phyloP scores from a whole-genome alignment of 1,140 invertebrate species.

The Latrodectus geometricus region DNA sequence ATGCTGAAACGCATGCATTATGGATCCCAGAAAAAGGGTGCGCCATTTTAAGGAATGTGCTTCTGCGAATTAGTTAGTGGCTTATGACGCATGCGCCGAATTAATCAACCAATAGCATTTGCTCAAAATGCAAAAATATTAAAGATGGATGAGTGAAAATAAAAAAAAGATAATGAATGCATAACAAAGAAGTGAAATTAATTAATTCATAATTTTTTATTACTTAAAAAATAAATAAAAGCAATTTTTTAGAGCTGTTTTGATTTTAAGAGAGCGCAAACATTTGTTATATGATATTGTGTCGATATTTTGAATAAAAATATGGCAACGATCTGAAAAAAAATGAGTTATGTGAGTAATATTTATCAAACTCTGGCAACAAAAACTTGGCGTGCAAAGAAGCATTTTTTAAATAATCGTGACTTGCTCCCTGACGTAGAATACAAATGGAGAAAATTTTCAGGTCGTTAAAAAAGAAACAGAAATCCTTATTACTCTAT shows the following conservation, averaged over 20 bases:
- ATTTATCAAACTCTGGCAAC: neutral
- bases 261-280: no score
- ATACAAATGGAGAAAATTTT: neutral
- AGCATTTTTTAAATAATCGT: neutral
- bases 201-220: no score
- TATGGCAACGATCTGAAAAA: neutral
- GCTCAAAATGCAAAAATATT: no score
- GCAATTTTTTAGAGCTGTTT: no score
- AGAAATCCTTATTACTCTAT: neutral
- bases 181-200: no score
- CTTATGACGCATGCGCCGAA: neutral
- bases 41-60: neutral
- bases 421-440: neutral
- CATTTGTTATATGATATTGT: no score
- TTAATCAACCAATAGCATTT: neutral
- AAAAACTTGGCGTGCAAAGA: neutral
- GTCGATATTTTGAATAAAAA: no score
- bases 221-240: no score
- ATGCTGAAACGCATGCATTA: neutral
- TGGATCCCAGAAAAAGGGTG: neutral
- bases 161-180: no score
- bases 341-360: neutral
- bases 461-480: neutral
- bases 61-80: neutral
- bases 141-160: no score